Percentiles rank a stretch among this genome's conserved stretches.
Evolutionary conservation across 2,888 invertebrate genomes (phyloP).

Genomic region (Tiphia femorata): DNA sequence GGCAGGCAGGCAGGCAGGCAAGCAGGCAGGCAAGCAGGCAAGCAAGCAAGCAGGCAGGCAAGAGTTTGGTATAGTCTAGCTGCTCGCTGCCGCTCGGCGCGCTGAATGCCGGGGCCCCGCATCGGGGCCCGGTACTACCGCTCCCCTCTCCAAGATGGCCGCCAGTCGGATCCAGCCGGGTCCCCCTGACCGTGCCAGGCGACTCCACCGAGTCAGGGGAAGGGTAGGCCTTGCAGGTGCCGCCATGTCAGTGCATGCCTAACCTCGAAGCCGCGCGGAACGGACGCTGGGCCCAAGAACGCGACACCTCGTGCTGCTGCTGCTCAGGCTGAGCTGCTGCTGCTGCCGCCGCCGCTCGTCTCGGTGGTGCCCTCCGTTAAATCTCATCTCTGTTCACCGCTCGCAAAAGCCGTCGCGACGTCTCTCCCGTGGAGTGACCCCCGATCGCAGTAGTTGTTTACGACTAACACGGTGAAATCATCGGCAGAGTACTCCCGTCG

Average conservation of each 20-base stretch:
- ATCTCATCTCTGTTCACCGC: too few species aligned
- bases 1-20: constrained; percentile 15
- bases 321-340: too few species aligned
- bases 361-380: too few species aligned
- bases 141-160: constrained; percentile 67
- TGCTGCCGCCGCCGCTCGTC: too few species aligned
- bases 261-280: constrained; percentile 66
- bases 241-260: constrained; percentile 69
- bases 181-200: constrained; percentile 54
- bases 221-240: constrained; percentile 67
- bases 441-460: too few species aligned
- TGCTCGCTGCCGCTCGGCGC: constrained; percentile 52
- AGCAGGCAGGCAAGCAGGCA: constrained; percentile 23
- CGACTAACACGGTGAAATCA: too few species aligned
- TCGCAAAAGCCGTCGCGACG: too few species aligned
- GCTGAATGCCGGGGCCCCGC: constrained; percentile 51
- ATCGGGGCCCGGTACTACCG: constrained; percentile 37
- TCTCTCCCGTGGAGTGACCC: too few species aligned
- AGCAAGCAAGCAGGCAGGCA: constrained; percentile 19
- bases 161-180: constrained; percentile 59
- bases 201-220: constrained; percentile 55
- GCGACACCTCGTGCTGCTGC: constrained; percentile 47
- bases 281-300: constrained; percentile 57
- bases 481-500: too few species aligned
- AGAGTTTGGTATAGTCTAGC: constrained; percentile 55